Percentiles rank a stretch among this genome's conserved stretches.
Conservation (phyloP, 2,797 vertebrate genomes). For the Galagoides demidoff region DNA sequence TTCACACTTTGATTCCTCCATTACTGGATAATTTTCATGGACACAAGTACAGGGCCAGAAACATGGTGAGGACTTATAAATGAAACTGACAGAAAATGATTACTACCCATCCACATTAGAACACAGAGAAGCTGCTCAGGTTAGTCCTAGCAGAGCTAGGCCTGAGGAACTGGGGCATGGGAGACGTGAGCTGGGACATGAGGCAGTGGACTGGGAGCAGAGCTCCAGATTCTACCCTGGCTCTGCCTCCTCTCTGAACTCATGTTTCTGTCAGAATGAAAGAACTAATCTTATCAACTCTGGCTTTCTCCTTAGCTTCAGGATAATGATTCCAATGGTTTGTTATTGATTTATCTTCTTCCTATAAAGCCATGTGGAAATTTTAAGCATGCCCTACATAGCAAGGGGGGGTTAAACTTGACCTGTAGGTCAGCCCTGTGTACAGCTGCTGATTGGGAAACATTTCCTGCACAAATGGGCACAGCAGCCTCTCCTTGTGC, state of each 20-base stretch:
- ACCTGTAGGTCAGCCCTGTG: background rate
- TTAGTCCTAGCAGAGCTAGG: background rate
- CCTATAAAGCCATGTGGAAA: background rate
- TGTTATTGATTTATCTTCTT: background rate
- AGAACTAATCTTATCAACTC: background rate
- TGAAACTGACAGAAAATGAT: background rate
- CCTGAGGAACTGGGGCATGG: no score
- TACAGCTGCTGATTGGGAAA: background rate
- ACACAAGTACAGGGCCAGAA: background rate
- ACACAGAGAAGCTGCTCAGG: background rate
- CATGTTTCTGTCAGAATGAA: background rate
- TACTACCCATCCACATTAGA: background rate
- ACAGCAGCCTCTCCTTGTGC: background rate
- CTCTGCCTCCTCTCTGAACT: background rate
- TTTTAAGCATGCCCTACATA: background rate
- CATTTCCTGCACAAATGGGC: background rate
- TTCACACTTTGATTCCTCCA: background rate
- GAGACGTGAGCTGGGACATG: accelerated
- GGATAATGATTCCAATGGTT: background rate
- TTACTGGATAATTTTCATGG: background rate
- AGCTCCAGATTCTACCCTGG: no score
- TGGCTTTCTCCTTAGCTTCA: background rate
- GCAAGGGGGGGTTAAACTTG: background rate
- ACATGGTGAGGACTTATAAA: background rate
- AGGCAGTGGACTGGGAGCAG: accelerated